phyloP scores from a whole-genome alignment of 2,888 invertebrate genomes.

The Gari tellinella region DNA sequence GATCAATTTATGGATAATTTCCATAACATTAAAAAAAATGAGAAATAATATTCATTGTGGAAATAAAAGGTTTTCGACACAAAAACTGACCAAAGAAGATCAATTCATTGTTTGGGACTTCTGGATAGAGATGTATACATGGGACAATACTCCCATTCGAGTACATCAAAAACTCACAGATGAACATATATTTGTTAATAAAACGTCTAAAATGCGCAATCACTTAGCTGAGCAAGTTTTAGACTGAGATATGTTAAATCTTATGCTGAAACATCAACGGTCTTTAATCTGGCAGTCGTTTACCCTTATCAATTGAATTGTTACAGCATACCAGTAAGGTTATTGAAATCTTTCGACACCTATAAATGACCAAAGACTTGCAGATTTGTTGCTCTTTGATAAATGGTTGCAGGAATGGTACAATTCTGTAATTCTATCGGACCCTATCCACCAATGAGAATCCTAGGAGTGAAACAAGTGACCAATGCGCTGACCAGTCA shows the following conservation, averaged over 20 bases:
- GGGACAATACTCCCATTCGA: slow-evolving; percentile 34
- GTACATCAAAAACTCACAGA: slow-evolving; percentile 39
- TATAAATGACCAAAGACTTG: slow-evolving; percentile 27
- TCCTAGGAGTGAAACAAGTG: too few relatives aligned
- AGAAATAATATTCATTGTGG: slow-evolving; percentile 39
- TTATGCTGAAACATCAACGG: slow-evolving; percentile 28
- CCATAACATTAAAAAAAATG: slow-evolving; percentile 37
- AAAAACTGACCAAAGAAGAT: slow-evolving; percentile 16
- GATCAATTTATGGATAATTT: slow-evolving; percentile 44
- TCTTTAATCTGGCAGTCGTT: slow-evolving; percentile 20
- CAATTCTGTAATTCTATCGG: slow-evolving; percentile 8
- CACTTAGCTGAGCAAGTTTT: slow-evolving; percentile 34
- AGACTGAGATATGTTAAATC: slow-evolving; percentile 22
- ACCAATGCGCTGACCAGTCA: too few relatives aligned
- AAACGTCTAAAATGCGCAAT: slow-evolving; percentile 34
- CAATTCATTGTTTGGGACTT: slow-evolving; percentile 28
- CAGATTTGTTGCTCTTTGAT: slow-evolving; percentile 11
- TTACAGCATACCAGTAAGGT: slow-evolving; percentile 27
- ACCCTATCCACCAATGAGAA: too few relatives aligned
- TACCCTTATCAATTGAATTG: slow-evolving; percentile 26
- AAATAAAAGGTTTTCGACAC: slow-evolving; percentile 4
- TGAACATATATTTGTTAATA: slow-evolving; percentile 36
- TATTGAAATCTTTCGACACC: slow-evolving; percentile 35
- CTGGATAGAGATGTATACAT: slow-evolving; percentile 35
- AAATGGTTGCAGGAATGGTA: slow-evolving; percentile 31